These are phyloP conservation scores for Loripinus fragilis DNA, from an alignment of 2,888 invertebrate species.

Conservation along the genomic window DNA sequence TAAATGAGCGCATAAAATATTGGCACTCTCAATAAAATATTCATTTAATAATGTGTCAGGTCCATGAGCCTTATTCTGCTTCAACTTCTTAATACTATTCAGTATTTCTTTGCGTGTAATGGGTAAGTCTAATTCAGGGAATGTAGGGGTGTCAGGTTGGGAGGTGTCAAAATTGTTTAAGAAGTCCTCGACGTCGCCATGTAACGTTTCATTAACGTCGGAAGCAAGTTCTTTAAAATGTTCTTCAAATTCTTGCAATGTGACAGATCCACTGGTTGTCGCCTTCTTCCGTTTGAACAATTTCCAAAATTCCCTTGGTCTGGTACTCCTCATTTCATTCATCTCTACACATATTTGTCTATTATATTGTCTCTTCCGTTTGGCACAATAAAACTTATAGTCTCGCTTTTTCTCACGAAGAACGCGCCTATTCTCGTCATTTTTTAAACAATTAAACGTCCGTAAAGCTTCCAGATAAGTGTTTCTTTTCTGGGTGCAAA, in stretches of 20 bases:
- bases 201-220: not conserved
- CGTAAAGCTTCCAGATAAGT: not conserved
- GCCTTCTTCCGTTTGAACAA: not conserved
- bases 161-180: not conserved
- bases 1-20: not conserved
- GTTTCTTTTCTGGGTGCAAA: not conserved
- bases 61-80: not conserved
- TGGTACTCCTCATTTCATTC: not conserved
- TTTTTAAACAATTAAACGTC: not conserved
- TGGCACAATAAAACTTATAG: not conserved
- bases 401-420: not conserved
- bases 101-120: not conserved
- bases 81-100: not conserved
- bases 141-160: not conserved
- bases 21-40: conserved; percentile 4
- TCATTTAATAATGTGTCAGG: not conserved
- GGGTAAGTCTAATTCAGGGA: not conserved
- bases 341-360: not conserved
- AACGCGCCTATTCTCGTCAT: not conserved
- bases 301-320: conserved; percentile 4
- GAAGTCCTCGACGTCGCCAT: not conserved
- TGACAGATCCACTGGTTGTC: not conserved
- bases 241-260: not conserved
- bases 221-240: not conserved
- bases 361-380: not conserved